Percentiles rank a stretch among this genome's conserved stretches.
phyloP scores from a whole-genome alignment of 2,113 vertebrate species.

The Chionis minor region DNA sequence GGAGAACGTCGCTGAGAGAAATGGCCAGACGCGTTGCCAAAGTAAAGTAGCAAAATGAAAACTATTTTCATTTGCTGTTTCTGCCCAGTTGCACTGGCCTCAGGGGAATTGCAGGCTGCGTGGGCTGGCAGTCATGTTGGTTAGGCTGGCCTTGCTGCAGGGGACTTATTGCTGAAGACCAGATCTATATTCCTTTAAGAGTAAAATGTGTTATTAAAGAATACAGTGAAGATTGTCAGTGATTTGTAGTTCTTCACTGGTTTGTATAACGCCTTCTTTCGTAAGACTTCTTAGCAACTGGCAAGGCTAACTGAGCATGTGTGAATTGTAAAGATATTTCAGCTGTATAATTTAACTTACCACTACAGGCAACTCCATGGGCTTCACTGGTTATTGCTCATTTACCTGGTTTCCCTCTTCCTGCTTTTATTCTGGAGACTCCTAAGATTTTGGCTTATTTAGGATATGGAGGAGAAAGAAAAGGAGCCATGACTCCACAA shows the following conservation, averaged over 20 bases:
- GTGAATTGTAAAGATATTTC: not conserved
- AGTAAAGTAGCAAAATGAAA: not conserved
- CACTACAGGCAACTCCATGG: fast-evolving
- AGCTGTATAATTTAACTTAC: not conserved
- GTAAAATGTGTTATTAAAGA: not conserved
- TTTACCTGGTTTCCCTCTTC: not conserved
- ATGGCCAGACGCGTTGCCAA: not conserved
- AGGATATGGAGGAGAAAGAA: not conserved
- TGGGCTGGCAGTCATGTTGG: not conserved
- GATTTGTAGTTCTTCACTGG: not conserved
- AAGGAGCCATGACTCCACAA: not conserved
- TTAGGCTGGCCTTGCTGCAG: not conserved
- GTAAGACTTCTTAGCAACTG: not conserved
- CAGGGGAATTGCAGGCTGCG: no score
- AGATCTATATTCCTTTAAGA: not conserved
- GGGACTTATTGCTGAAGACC: not conserved
- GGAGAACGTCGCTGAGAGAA: not conserved
- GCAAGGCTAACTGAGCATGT: not conserved
- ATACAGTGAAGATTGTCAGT: not conserved
- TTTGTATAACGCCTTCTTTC: not conserved
- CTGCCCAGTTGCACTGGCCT: not conserved
- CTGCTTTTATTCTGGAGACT: not conserved
- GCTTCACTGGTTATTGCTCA: not conserved
- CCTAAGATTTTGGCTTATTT: not conserved
- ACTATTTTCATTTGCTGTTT: not conserved